These are phyloP conservation scores for Eristalis pertinax DNA, from an alignment of 2,888 invertebrate genomes.

Conservation along the genomic window DNA sequence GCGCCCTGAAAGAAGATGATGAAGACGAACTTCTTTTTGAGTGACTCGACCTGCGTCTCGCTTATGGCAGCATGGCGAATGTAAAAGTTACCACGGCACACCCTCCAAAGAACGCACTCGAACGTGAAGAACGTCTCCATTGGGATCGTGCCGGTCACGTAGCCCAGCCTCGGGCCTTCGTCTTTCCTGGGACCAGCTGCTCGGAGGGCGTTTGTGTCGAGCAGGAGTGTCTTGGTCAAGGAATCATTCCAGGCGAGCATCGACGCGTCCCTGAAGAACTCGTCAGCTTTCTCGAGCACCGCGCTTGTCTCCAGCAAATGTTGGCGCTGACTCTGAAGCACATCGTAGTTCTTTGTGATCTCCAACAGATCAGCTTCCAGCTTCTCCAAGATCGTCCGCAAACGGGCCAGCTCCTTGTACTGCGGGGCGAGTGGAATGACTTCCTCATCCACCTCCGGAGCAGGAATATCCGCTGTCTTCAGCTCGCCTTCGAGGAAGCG, in stretches of 20 bases:
- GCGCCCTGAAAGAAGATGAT: slow-evolving; percentile 90
- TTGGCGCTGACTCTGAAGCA: slow-evolving; percentile 63
- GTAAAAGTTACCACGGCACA: slow-evolving; percentile 97
- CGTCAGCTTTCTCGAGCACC: slow-evolving; percentile 74
- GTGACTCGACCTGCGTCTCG: slow-evolving; percentile 82
- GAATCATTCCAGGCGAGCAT: slow-evolving; percentile 76
- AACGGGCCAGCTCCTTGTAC: slow-evolving; percentile 70
- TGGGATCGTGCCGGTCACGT: slow-evolving; percentile 97
- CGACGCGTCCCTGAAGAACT: slow-evolving; percentile 72
- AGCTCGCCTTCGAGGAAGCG: slow-evolving; percentile 73
- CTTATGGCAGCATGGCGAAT: slow-evolving; percentile 95
- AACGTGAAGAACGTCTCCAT: slow-evolving; percentile 95
- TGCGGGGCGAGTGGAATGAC: slow-evolving; percentile 11
- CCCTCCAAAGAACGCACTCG: slow-evolving; percentile 97
- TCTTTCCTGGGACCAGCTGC: not conserved
- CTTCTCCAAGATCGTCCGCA: slow-evolving; percentile 53
- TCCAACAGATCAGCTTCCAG: slow-evolving; percentile 73
- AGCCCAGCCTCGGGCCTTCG: slow-evolving; percentile 82
- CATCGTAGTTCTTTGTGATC: slow-evolving; percentile 72
- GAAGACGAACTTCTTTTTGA: slow-evolving; percentile 90
- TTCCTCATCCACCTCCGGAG: slow-evolving; percentile 74
- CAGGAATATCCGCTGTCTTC: slow-evolving; percentile 66
- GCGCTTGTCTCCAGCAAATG: slow-evolving; percentile 74
- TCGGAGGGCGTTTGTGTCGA: slow-evolving; percentile 73
- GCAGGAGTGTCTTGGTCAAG: slow-evolving; percentile 71